Percentiles rank a stretch among this genome's conserved stretches.
Evolutionary conservation across 2,113 vertebrate genomes (phyloP).

Genomic region (Sarotherodon lohbergeri): DNA sequence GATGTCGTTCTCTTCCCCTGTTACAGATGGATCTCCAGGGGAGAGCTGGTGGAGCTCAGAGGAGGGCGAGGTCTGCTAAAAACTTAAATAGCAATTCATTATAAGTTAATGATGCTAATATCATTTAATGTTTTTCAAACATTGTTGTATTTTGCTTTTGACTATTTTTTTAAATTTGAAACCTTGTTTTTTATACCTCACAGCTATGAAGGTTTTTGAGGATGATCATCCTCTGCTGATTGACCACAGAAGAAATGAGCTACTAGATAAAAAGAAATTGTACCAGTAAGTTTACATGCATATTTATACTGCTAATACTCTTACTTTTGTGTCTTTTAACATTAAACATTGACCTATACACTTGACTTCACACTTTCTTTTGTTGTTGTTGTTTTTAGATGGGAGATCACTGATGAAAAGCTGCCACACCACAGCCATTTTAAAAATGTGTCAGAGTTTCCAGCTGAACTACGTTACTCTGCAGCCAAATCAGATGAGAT

Average conservation of each 20-base stretch:
- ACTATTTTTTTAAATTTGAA: too few relatives aligned
- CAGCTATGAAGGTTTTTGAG: slow-evolving; percentile 27
- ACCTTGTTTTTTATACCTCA: background rate
- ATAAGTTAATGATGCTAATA: background rate
- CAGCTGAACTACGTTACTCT: slow-evolving; percentile 11
- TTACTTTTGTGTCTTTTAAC: background rate
- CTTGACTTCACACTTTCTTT: background rate
- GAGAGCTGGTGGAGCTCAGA: slow-evolving; percentile 48
- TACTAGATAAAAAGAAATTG: slow-evolving; percentile 5
- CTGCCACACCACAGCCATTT: background rate
- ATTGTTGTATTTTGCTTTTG: background rate
- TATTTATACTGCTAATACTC: background rate
- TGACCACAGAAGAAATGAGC: slow-evolving; percentile 10
- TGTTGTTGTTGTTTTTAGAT: slow-evolving; percentile 16
- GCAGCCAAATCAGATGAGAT: background rate
- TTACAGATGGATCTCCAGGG: slow-evolving; percentile 63
- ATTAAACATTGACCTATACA: background rate
- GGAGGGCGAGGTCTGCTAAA: slow-evolving; percentile 57
- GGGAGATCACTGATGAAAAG: background rate
- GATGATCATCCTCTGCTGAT: slow-evolving; percentile 12
- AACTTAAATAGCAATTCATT: background rate
- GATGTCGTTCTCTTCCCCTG: slow-evolving; percentile 59
- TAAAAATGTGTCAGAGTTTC: background rate
- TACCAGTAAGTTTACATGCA: slow-evolving; percentile 15
- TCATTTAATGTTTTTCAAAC: background rate